Percentiles rank a stretch among this genome's conserved stretches.
Conservation (phyloP, 2,797 vertebrate genomes). For the Lepus oiostolus region DNA sequence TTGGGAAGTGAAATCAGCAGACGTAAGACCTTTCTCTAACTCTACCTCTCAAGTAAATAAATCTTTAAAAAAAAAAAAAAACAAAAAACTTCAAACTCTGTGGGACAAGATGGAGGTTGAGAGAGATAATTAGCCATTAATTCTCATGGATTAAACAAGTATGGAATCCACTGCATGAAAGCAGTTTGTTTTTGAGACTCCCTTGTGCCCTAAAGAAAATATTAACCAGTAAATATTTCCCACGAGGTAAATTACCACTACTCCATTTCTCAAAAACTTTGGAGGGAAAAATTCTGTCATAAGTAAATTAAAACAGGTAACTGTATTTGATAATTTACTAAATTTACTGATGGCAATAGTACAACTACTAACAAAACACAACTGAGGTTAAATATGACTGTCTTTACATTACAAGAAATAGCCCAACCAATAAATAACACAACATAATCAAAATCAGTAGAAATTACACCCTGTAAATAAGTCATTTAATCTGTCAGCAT, state of each 20-base stretch:
- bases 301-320: background rate
- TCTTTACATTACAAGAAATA: background rate
- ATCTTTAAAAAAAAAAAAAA: background rate
- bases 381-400: background rate
- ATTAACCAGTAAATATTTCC: constrained; percentile 40
- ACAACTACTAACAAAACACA: constrained; percentile 34
- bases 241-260: constrained; percentile 46
- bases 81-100: constrained; percentile 12
- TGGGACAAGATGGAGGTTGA: background rate
- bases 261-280: constrained; percentile 47
- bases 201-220: constrained; percentile 11
- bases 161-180: background rate
- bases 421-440: constrained; percentile 36
- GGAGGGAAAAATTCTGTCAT: constrained; percentile 9
- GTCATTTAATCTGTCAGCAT: constrained; percentile 22
- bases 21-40: no score
- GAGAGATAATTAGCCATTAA: constrained; percentile 10
- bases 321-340: constrained; percentile 35
- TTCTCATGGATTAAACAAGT: background rate
- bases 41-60: no score
- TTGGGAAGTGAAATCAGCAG: no score
- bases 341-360: background rate
- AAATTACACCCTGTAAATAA: constrained; percentile 27
- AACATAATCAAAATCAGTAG: constrained; percentile 6
- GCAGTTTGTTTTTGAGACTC: constrained; percentile 9